Conservation (phyloP, 2,797 vertebrate genomes). For the Manis javanica region DNA sequence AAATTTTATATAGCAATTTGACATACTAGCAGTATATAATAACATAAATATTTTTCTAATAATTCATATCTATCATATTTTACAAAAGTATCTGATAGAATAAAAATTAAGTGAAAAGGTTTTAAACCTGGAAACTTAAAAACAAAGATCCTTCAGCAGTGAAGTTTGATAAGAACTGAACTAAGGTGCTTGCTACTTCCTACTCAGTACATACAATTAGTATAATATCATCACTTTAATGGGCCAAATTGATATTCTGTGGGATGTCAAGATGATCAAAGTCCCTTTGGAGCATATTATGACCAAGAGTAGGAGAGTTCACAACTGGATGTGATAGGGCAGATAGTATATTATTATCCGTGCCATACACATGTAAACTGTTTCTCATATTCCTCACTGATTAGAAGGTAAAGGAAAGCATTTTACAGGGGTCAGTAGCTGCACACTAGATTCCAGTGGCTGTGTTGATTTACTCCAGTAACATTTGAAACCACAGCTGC, state of each 20-base stretch:
- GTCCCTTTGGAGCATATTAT: not conserved
- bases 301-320: not conserved
- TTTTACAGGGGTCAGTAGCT: not conserved
- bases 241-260: not conserved
- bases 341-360: not conserved
- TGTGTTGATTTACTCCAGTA: not conserved
- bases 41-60: not conserved
- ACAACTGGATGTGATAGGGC: no score
- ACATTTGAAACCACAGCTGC: not conserved
- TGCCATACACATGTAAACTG: not conserved
- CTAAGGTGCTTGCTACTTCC: not conserved
- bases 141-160: not conserved
- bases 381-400: not conserved
- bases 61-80: not conserved
- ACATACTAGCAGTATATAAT: not conserved
- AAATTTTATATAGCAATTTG: not conserved
- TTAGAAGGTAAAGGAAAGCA: constrained; percentile 14
- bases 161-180: not conserved
- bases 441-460: not conserved
- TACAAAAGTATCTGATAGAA: not conserved
- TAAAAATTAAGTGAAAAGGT: not conserved
- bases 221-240: constrained; percentile 2
- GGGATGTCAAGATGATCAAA: not conserved
- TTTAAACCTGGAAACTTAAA: not conserved
- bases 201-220: not conserved